Evolutionary conservation across 2,888 invertebrate genomes (phyloP), one percentile per base, ranked within the genome.

Genomic region (Hyppa rectilinea): DNA sequence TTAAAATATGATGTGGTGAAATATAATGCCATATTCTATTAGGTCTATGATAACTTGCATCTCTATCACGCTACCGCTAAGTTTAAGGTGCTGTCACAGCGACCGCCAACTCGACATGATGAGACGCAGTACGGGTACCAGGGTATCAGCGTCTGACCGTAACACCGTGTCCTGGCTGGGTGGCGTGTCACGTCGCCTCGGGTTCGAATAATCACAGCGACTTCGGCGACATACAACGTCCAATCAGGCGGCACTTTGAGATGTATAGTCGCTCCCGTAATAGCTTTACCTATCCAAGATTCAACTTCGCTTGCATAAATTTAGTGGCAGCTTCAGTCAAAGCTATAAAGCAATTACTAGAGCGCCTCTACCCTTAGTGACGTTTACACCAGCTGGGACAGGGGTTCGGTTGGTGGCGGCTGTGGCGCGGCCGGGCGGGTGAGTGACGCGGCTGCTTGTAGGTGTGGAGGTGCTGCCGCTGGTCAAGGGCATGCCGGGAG

Each of bases 401-500:
- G 1, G 49, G n/a, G 45, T 4, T 5, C 29, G 14, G 68, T 29
- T 7, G 23, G 70, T 2, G 70, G 62, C 36, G 73, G 70, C 49
- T 29, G 17, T 6, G 72, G 58, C 43, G 14, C n/a, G 45, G 69
- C n/a, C 55, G 68, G 56, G 52, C 75, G 59, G 73, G 34, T 55
- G n/a, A 69, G 80, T 72, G 83, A 75, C 69, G 85, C 68, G 85
- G 75, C 77, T 87, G 89, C 87, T 91, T 92, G 92, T 92, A 92
- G 94, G 90, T 89, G 85, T 55, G 86, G 88, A 75, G 56, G 55
- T 60, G 89, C 88, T 89, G 91, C 93, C 92, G 90, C 91, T 92
- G 84, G 91, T 94, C 88, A 96, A 96, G 91, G 96, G 96, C 82
- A 94, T 96, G 95, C 95, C 96, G 88, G 93, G 96, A 80, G 96